Percentiles rank a stretch among this genome's conserved stretches.
Evolutionary conservation across 2,113 vertebrate species (phyloP).

Genomic region (Gallinago jamesoni): DNA sequence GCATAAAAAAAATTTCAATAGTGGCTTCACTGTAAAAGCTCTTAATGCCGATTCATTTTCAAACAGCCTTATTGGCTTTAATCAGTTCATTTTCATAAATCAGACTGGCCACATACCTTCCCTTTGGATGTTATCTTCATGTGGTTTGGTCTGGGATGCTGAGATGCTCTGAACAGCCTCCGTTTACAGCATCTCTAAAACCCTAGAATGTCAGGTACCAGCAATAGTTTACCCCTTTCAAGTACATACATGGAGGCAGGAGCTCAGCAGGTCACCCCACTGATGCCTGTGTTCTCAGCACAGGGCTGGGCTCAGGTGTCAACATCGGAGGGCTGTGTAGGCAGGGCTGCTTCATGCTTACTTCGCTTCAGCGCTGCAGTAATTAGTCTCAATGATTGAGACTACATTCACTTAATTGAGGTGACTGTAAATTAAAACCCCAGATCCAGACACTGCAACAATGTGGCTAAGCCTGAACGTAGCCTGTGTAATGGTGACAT

Average conservation of each 20-base stretch:
- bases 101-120: not conserved
- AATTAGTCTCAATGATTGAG: not conserved
- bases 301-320: not conserved
- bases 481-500: not conserved
- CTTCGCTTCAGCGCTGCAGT: not conserved
- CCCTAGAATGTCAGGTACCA: not conserved
- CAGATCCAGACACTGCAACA: not conserved
- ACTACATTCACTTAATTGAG: not conserved
- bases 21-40: not conserved
- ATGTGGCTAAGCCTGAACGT: not conserved
- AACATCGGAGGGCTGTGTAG: not conserved
- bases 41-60: not conserved
- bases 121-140: not conserved
- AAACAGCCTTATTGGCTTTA: not conserved
- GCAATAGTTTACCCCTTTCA: not conserved
- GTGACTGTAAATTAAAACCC: constrained; percentile 10
- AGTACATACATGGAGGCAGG: not conserved
- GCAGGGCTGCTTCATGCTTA: not conserved
- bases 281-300: not conserved
- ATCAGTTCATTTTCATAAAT: not conserved
- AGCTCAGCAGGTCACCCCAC: not conserved
- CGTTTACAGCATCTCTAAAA: not conserved
- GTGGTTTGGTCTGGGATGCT: not conserved
- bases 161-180: not conserved
- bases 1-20: not conserved